Base-by-base conservation (phyloP, 2,888 invertebrate species). In the Ectropis crepuscularia region DNA sequence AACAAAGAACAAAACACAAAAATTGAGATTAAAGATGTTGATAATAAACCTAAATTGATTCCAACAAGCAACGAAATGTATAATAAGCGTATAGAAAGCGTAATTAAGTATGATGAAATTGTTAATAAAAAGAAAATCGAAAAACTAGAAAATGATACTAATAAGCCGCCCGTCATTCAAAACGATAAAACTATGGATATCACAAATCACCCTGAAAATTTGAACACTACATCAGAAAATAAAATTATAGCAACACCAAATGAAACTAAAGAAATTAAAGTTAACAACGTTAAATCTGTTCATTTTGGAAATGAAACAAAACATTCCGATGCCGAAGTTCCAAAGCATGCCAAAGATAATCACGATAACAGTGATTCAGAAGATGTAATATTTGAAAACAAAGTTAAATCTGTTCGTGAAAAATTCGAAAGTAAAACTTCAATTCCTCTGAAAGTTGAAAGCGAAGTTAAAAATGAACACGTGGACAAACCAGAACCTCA, bases 311-410 rank as follows among this genome's bases (percentile, higher is more conserved):
- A 2, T 6, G 28, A 42, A n/a, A n/a, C 10, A 10, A 42, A 28
- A 16, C 6, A 7, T 28, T 2, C 41, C n/a, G 41, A 6, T 4
- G 41, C 16, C 10, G 38, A 38, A n/a, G n/a, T 16, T 16, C 7
- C 47, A 55, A 55, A 41, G 38, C 5, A 5, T 4, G 6, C 0
- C 16, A 55, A 55, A 41, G 0, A 11, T 11, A 37, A 10, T 45
- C 2, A 38, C 37, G 28, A 47, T 39, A 47, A n/a, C 6, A 55
- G 46, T 47, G 47, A 46, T 38, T 12, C 46, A 2, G 38, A 55
- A 28, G 55, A 47, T 1, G 5, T 46, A n/a, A 47, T 55, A 5
- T 47, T 55, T 48, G 46, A 55, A n/a, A 55, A 55, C 28, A 55
- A 47, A 47, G 55, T 55, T 2, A 55, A 55, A 28, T 39, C 47